Percentiles rank a stretch among this genome's conserved stretches.
These are phyloP conservation scores for Listrodromus nycthemerus DNA, from an alignment of 2,888 invertebrate species.

Conservation along the genomic window DNA sequence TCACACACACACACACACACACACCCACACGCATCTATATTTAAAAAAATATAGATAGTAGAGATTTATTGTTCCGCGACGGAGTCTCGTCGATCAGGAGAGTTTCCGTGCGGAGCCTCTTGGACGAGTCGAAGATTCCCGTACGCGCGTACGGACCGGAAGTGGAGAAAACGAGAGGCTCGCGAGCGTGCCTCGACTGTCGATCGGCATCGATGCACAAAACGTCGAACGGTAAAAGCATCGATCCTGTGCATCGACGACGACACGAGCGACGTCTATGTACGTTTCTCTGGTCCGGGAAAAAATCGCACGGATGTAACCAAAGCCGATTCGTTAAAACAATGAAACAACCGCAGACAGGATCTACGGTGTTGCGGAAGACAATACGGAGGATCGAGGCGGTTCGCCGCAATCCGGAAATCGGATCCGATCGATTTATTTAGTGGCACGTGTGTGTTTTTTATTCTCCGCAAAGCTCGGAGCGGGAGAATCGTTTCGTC, in stretches of 20 bases:
- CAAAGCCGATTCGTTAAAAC: background rate
- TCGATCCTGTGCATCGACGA: background rate
- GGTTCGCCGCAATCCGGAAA: conserved; percentile 63
- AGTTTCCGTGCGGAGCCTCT: background rate
- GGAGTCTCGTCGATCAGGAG: background rate
- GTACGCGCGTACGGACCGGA: conserved; percentile 58
- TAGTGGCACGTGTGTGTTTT: background rate
- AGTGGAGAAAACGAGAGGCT: conserved; percentile 67
- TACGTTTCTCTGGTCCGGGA: background rate
- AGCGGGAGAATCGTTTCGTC: conserved; percentile 18
- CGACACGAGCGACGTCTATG: no score
- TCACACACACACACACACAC: conserved; percentile 2
- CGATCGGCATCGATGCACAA: conserved; percentile 58
- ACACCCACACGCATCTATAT: background rate
- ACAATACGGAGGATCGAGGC: conserved; percentile 19
- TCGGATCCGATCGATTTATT: conserved; percentile 35
- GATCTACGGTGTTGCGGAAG: conserved; percentile 30
- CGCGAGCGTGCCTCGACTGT: conserved; percentile 62
- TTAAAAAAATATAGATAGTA: no score
- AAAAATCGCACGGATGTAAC: background rate
- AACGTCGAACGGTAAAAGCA: background rate
- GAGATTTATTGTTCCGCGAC: background rate
- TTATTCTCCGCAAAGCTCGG: background rate
- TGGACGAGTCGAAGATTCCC: conserved; percentile 17
- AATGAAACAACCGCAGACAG: conserved; percentile 31